These are phyloP conservation scores for Phragmatobia fuliginosa DNA, from an alignment of 2,888 invertebrate genomes.

Conservation along the genomic window DNA sequence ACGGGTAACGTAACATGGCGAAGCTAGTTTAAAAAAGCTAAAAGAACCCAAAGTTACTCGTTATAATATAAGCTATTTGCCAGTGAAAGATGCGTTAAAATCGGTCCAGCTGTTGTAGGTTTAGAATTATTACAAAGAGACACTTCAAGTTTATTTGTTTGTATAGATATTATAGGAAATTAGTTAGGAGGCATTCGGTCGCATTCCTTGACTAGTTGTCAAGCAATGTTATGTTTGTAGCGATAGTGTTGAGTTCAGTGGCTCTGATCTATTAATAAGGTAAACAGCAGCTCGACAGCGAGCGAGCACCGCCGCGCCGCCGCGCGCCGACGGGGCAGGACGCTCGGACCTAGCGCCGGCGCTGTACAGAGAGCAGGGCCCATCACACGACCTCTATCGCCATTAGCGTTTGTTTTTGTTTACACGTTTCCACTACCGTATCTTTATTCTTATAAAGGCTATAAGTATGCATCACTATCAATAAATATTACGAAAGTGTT, in stretches of 20 bases:
- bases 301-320: not conserved
- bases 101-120: too few relatives aligned
- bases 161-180: not conserved
- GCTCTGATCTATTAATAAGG: conserved; percentile 1
- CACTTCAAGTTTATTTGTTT: too few relatives aligned
- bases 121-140: too few relatives aligned
- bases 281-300: not conserved
- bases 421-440: not conserved
- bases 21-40: too few relatives aligned
- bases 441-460: not conserved
- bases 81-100: too few relatives aligned
- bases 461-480: not conserved
- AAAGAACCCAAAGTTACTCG: too few relatives aligned
- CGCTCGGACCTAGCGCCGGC: not conserved
- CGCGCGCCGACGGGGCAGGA: too few relatives aligned
- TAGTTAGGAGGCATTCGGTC: not conserved
- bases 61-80: too few relatives aligned
- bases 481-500: not conserved
- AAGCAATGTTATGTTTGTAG: not conserved
- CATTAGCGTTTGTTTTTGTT: not conserved
- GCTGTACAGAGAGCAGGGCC: too few relatives aligned
- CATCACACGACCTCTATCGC: not conserved
- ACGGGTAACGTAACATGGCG: too few relatives aligned
- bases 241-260: conserved; percentile 7
- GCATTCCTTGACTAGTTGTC: not conserved